A percentile compares a stretch with the other conserved stretches of the same genome.
Conservation (phyloP, 2,888 invertebrate species). For the Rutpela maculata region DNA sequence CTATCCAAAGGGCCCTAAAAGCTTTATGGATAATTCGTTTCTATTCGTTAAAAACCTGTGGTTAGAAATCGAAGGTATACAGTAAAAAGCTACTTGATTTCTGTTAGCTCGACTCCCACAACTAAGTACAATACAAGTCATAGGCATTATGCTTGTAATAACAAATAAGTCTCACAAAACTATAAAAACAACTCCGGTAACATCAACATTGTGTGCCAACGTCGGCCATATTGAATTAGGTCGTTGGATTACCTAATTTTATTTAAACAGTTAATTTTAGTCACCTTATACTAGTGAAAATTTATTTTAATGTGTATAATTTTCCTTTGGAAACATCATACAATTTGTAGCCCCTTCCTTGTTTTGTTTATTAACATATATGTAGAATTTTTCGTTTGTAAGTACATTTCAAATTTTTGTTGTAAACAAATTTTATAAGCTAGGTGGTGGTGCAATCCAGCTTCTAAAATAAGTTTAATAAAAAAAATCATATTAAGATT, state of each 20-base stretch:
- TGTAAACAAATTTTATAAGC: slow-evolving; percentile 67
- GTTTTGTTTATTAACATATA: slow-evolving; percentile 46
- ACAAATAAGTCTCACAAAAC: no score
- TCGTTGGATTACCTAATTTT: slow-evolving; percentile 88
- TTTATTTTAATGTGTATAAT: slow-evolving; percentile 44
- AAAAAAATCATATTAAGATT: slow-evolving; percentile 47
- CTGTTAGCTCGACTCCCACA: no score
- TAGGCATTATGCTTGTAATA: no score
- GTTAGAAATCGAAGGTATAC: no score
- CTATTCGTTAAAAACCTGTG: no score
- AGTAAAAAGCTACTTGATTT: no score
- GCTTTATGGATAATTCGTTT: no score
- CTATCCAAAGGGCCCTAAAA: no score
- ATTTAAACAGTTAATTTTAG: slow-evolving; percentile 82
- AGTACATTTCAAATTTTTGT: slow-evolving; percentile 57
- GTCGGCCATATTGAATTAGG: no score
- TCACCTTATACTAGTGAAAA: slow-evolving; percentile 34
- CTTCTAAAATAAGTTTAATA: slow-evolving; percentile 67
- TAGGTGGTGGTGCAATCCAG: slow-evolving; percentile 73
- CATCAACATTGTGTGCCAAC: no score
- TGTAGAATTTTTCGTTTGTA: slow-evolving; percentile 46
- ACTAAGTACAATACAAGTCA: no score
- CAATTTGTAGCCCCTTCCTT: slow-evolving; percentile 53
- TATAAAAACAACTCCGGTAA: no score
- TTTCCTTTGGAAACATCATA: slow-evolving; percentile 57